A percentile compares a stretch with the other conserved stretches of the same genome.
phyloP scores from a whole-genome alignment of 2,797 vertebrate genomes.

The Sebastes dallii region DNA sequence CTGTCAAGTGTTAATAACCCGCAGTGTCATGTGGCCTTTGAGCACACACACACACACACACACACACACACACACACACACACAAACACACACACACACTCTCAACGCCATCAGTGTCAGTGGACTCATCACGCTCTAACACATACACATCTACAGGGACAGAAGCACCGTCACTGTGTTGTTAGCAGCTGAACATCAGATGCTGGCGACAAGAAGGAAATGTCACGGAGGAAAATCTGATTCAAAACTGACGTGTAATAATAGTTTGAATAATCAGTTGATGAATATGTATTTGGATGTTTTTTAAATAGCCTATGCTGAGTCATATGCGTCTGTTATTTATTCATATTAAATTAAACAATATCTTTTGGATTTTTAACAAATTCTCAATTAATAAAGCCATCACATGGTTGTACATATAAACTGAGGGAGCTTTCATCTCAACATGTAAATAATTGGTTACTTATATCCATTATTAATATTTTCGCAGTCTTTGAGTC shows the following conservation, averaged over 20 bases:
- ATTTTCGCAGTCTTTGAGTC: neutral
- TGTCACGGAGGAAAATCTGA: neutral
- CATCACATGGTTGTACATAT: too few species aligned
- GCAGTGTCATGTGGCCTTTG: conserved; percentile 67
- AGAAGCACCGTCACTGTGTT: neutral
- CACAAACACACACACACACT: conserved; percentile 9
- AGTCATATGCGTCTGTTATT: neutral
- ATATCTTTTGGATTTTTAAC: neutral
- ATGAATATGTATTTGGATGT: neutral
- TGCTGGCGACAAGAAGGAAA: neutral
- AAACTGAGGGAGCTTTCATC: too few species aligned
- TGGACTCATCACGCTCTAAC: conserved; percentile 46
- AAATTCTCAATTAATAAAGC: neutral
- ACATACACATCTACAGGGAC: conserved; percentile 47
- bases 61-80: too few species aligned
- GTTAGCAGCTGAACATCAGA: conserved; percentile 3
- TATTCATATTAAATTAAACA: neutral
- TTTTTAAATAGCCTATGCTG: neutral
- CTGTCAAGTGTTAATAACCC: conserved; percentile 82
- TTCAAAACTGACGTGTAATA: neutral
- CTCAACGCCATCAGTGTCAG: conserved; percentile 41
- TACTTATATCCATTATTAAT: neutral
- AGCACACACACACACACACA: neutral
- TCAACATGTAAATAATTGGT: neutral
- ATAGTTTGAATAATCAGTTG: neutral